These are phyloP conservation scores for Oceanodroma tethys DNA, from an alignment of 2,113 vertebrate genomes.

Conservation along the genomic window DNA sequence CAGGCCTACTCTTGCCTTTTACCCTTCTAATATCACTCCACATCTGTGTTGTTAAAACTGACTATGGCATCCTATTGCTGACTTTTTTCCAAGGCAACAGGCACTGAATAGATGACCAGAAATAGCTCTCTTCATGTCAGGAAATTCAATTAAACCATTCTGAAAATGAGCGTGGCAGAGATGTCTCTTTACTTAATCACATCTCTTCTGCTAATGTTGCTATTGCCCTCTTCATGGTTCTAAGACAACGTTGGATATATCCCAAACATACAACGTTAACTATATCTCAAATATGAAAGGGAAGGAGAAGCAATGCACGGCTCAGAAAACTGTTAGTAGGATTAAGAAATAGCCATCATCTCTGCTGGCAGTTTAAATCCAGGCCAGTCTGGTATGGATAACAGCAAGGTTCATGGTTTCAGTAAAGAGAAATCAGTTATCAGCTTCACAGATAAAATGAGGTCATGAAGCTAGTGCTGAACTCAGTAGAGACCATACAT, in stretches of 20 bases:
- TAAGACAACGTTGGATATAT: neutral
- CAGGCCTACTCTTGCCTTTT: neutral
- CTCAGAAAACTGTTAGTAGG: neutral
- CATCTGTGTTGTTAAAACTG: slow-evolving; percentile 32
- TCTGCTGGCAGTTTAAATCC: neutral
- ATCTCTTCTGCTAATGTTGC: neutral
- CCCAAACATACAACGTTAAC: neutral
- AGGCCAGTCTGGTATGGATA: neutral
- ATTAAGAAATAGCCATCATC: neutral
- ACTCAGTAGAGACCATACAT: neutral
- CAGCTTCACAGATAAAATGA: neutral
- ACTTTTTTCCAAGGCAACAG: neutral
- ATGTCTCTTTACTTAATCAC: slow-evolving; percentile 6
- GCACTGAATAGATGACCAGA: slow-evolving; percentile 45
- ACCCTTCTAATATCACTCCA: slow-evolving; percentile 13
- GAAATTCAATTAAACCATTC: slow-evolving; percentile 61
- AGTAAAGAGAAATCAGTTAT: neutral
- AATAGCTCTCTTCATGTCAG: slow-evolving; percentile 45
- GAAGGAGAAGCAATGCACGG: neutral
- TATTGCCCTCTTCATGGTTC: neutral
- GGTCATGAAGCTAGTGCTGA: neutral
- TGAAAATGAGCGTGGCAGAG: slow-evolving; percentile 40
- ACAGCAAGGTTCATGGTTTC: neutral
- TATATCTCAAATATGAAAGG: neutral
- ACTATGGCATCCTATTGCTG: neutral